These are phyloP conservation scores for Scolopax bukidnonensis DNA, from an alignment of 2,797 vertebrate genomes.

Conservation along the genomic window DNA sequence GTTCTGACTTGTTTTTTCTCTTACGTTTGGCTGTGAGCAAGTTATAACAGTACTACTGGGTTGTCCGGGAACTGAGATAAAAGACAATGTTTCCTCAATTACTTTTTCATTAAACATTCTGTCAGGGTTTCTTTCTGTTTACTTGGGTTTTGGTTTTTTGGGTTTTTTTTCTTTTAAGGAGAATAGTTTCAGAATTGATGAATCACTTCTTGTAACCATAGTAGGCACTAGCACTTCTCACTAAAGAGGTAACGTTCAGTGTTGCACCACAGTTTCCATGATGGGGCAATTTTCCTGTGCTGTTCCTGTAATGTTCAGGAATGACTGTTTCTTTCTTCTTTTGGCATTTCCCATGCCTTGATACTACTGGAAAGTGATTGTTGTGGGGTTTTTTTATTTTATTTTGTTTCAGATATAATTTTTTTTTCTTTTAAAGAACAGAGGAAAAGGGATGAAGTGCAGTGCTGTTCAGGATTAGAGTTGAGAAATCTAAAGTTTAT, in stretches of 20 bases:
- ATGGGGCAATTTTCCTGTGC: constrained; percentile 13
- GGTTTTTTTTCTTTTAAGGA: not conserved
- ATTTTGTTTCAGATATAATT: not conserved
- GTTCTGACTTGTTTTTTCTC: not conserved
- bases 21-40: not conserved
- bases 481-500: not conserved
- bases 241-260: not conserved
- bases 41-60: not conserved
- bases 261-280: constrained; percentile 38
- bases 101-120: not conserved
- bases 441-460: not conserved
- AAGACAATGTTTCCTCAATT: not conserved
- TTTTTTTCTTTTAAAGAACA: not conserved
- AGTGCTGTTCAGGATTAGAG: not conserved
- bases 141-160: not conserved
- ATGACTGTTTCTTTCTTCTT: constrained; percentile 4
- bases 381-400: no score
- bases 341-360: not conserved
- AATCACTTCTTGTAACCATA: constrained; percentile 34
- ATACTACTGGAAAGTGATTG: not conserved
- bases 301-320: constrained; percentile 10
- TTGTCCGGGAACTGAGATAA: not conserved
- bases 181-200: constrained; percentile 34
- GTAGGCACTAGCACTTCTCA: not conserved
- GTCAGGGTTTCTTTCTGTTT: not conserved